A percentile compares a stretch with the other conserved stretches of the same genome.
Evolutionary conservation across 2,797 vertebrate genomes (phyloP).

Genomic region (Chaetophractus vellerosus): DNA sequence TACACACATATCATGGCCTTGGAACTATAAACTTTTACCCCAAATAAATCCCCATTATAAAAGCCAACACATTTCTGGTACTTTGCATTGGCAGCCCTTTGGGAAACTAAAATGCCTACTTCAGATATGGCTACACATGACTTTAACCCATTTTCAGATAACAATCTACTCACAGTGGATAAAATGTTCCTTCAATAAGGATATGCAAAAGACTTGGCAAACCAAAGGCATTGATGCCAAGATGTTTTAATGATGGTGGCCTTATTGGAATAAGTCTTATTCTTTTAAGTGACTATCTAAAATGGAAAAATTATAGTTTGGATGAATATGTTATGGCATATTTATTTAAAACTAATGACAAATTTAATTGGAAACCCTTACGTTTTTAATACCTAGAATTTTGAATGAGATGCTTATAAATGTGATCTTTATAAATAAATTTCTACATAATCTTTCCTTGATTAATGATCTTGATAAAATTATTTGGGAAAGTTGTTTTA

Average conservation of each 20-base stretch:
- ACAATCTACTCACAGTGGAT: background rate
- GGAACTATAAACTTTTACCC: too few relatives aligned
- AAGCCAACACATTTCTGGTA: too few relatives aligned
- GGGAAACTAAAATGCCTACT: background rate
- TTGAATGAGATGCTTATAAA: conserved; percentile 36
- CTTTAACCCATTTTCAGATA: conserved; percentile 50
- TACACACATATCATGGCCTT: too few relatives aligned
- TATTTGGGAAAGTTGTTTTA: background rate
- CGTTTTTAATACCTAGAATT: background rate
- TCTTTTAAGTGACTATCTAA: conserved; percentile 18
- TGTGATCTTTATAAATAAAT: background rate
- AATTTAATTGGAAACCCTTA: background rate
- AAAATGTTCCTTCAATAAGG: conserved; percentile 32
- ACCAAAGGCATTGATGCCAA: background rate
- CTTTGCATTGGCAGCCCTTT: too few relatives aligned
- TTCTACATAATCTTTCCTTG: conserved; percentile 24
- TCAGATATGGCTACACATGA: background rate
- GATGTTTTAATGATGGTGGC: background rate
- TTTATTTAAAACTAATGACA: conserved; percentile 24
- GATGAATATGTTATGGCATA: background rate
- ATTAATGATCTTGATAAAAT: background rate
- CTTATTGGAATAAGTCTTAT: background rate
- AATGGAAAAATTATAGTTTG: conserved; percentile 7
- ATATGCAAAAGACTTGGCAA: background rate
- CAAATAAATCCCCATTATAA: too few relatives aligned